Base-by-base conservation (phyloP, 2,113 vertebrate species). In the Addax nasomaculatus region DNA sequence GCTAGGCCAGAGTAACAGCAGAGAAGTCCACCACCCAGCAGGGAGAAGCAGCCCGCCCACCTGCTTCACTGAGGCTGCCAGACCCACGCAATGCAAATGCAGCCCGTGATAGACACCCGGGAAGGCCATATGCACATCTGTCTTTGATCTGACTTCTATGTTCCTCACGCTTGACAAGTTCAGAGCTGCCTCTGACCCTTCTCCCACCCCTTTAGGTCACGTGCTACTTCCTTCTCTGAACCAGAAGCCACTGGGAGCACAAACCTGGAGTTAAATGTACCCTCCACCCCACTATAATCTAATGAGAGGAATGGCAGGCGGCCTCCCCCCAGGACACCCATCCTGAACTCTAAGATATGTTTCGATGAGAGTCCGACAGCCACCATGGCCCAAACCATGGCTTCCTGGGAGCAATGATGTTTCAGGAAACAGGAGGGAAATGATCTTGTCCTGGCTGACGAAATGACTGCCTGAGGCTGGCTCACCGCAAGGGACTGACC, bases 391-490 rank as follows among this genome's bases (percentile, higher is more conserved):
- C 29, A 80, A 93, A 5, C 14, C 67, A 49, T 0, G 4, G 78
- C 30, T 67, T 90, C 79, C 53, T 43, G 21, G 30, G 57, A 89
- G 14, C 88, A 43, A 1, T n/a, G 30, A 21, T 13, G n/a, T 58
- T 51, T 79, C 27, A 19, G 64, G 88, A 49, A 83, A 25, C 29
- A 15, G 10, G 33, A 55, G n/a, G 45, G 45, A 23, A 85, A 70
- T 6, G 89, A 6, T 7, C n/a, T 1, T 15, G 55, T 11, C 45
- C 55, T 9, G 70, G n/a, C 78, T 53, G 27, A 49, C 0, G 0
- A 62, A 39, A 85, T 0, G 19, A 19, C 27, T n/a, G 3, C 49
- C 30, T 5, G 0, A 1, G 29, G n/a, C n/a, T 0, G 13, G 73
- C 39, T 81, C 36, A 14, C n/a, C 8, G 39, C 0, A 7, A 67